Evolutionary conservation across 2,888 invertebrate genomes (phyloP), one percentile per base, ranked within the genome.

Genomic region (Furcula furcula): DNA sequence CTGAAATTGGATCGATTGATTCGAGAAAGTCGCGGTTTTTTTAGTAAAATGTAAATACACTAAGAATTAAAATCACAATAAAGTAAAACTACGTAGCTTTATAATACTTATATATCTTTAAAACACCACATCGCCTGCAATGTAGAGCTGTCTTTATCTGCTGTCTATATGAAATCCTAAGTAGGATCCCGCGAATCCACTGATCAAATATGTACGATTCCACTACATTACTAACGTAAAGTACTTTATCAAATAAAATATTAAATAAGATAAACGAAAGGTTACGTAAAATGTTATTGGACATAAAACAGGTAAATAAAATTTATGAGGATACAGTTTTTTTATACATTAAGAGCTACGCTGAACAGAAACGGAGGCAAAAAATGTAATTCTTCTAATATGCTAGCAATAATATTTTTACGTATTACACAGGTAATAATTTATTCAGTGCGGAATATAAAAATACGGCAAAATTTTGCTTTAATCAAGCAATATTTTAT

Each of bases 211-310:
- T 45, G 32, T 36, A 49, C 6, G 9, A 34, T 14, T 16, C 7
- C 22, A 29, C 33, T 34, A 43, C 32, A 35, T 54, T 21, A 34
- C 36, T 32, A 2, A 12, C 12, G 7, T 13, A 1, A 23, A 10
- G 27, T 35, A 53, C 45, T 48, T 44, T 54, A 45, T 49, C 36
- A 35, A 40, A 35, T 48, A 48, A 45, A 49, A 40, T 54, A 54
- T 54, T 36, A 40, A 48, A 48, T 15, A 40, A 36, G 36, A 37
- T 37, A 49, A 40, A 40, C 28, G 36, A 33, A 53, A 39, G 32
- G 30, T 29, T 31, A 12, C 22, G 21, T 34, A 20, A 40, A 54
- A 35, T 37, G 29, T 40, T 43, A 53, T 48, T 44, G 29, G 34
- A 29, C 29, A 18, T 35, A 35, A 38, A 34, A 14, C 25, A 34